These are phyloP conservation scores for Acromyrmex heyeri DNA, from an alignment of 1,140 invertebrate species.

Conservation along the genomic window DNA sequence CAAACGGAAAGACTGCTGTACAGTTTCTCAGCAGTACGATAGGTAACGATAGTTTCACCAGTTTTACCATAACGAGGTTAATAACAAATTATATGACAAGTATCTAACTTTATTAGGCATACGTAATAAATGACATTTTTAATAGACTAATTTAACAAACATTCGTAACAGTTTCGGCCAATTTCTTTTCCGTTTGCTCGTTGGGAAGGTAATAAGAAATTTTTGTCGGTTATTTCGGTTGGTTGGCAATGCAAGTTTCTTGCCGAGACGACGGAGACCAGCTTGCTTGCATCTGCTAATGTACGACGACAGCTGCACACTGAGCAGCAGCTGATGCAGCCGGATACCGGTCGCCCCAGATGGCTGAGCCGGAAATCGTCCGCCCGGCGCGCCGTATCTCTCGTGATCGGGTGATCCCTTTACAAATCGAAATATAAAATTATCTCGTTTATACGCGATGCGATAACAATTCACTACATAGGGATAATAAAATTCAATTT, in stretches of 20 bases:
- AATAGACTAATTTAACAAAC: neutral
- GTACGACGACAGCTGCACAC: conserved; percentile 76
- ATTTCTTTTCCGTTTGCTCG: neutral
- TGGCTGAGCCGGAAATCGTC: conserved; percentile 15
- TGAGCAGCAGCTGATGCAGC: conserved; percentile 77
- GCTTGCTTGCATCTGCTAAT: conserved; percentile 80
- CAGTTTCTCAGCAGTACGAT: neutral
- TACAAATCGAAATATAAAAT: neutral
- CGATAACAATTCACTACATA: neutral
- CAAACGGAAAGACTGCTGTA: neutral
- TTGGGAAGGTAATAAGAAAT: neutral
- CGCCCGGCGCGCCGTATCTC: neutral
- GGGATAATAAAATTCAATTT: neutral
- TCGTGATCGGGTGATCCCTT: neutral
- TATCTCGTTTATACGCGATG: too few relatives aligned
- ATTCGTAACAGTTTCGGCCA: neutral
- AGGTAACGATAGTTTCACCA: neutral
- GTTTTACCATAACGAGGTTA: neutral
- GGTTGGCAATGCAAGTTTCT: conserved; percentile 1
- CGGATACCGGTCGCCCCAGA: conserved; percentile 9
- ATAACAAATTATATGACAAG: neutral
- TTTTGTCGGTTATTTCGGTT: neutral
- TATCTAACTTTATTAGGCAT: neutral
- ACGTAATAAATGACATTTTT: neutral
- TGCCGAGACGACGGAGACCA: neutral